Conservation (phyloP, 2,113 vertebrate species). For the Collichthys lucidus region DNA sequence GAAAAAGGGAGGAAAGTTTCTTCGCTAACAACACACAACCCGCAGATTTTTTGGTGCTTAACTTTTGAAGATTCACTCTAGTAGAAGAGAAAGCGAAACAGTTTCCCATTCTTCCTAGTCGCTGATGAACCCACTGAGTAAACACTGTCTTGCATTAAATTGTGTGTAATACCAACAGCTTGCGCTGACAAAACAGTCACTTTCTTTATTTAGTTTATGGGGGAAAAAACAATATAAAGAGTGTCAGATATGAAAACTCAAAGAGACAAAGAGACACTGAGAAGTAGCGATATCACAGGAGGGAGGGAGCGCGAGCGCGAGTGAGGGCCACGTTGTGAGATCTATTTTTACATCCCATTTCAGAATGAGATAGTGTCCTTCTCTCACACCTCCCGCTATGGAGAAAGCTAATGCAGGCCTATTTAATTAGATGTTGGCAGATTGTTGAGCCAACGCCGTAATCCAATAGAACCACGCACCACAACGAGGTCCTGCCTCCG, state of each 20-base stretch:
- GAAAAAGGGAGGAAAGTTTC: constrained; percentile 40
- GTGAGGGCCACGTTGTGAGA: constrained; percentile 66
- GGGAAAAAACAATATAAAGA: constrained; percentile 28
- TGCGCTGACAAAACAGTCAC: constrained; percentile 23
- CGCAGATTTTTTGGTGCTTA: constrained; percentile 20
- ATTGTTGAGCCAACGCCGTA: constrained; percentile 82
- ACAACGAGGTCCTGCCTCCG: constrained; percentile 72
- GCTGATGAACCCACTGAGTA: constrained; percentile 36
- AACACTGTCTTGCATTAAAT: constrained; percentile 37
- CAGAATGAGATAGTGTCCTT: constrained; percentile 80
- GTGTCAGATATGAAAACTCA: constrained; percentile 36
- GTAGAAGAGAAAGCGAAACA: constrained; percentile 1
- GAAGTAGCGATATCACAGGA: constrained; percentile 44
- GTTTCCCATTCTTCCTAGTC: not conserved
- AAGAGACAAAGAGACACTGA: constrained; percentile 34
- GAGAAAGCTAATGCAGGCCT: constrained; percentile 81
- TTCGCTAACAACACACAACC: not conserved
- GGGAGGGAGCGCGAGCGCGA: constrained; percentile 23
- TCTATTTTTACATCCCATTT: constrained; percentile 84
- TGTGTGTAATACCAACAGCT: constrained; percentile 24
- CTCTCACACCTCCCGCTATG: constrained; percentile 73
- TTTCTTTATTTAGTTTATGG: constrained; percentile 41
- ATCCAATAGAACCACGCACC: constrained; percentile 80
- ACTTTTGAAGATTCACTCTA: constrained; percentile 25
- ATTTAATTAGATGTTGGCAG: constrained; percentile 85